phyloP scores from a whole-genome alignment of 2,113 vertebrate genomes.

The Euleptes europaea region DNA sequence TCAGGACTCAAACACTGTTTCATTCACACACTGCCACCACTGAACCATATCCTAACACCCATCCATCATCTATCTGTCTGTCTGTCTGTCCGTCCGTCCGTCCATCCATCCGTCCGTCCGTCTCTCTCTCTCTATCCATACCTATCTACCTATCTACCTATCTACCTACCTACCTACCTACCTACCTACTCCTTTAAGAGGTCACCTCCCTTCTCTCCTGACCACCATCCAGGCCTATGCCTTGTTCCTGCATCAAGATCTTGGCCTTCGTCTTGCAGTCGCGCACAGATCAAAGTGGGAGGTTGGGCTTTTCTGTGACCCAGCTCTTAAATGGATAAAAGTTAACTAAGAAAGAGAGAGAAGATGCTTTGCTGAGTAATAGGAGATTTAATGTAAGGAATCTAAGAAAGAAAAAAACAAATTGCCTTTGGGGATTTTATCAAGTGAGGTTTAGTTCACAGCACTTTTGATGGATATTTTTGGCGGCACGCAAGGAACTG shows the following conservation, averaged over 20 bases:
- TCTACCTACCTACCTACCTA: too few relatives aligned
- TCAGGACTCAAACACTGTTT: too few relatives aligned
- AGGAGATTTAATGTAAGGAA: conserved; percentile 24
- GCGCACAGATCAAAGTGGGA: not conserved
- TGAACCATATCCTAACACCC: too few relatives aligned
- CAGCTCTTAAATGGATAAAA: not conserved
- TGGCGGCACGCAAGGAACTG: conserved; percentile 52
- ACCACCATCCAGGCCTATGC: not conserved
- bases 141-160: too few relatives aligned
- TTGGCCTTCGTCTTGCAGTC: not conserved
- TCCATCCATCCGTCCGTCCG: too few relatives aligned
- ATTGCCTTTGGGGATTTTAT: conserved; percentile 37
- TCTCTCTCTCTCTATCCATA: too few relatives aligned
- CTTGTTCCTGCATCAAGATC: not conserved
- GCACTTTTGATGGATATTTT: conserved; percentile 64
- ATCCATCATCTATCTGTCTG: too few relatives aligned
- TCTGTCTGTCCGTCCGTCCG: too few relatives aligned
- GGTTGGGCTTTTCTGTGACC: not conserved
- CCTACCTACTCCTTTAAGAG: too few relatives aligned
- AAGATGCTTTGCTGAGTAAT: conserved; percentile 16
- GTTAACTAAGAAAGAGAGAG: not conserved
- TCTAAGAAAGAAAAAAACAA: conserved; percentile 34
- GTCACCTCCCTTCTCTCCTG: not conserved
- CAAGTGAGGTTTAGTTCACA: conserved; percentile 43
- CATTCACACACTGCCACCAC: too few relatives aligned